Evolutionary conservation across 2,888 invertebrate species (phyloP).

Genomic region (Hermaeophaga mercurialis): DNA sequence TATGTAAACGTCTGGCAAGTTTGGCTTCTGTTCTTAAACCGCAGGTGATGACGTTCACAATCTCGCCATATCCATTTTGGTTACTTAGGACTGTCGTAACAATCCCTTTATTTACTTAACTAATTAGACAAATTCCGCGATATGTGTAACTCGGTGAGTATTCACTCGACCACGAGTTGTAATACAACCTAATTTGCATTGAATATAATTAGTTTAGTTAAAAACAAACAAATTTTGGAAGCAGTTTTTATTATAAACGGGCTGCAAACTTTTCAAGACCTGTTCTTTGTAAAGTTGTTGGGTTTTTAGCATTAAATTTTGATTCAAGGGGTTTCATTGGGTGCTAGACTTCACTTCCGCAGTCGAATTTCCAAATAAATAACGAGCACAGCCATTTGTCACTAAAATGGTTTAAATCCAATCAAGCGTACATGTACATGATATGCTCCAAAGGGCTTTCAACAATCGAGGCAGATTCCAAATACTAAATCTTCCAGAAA

Average conservation of each 20-base stretch:
- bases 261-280: too few relatives aligned
- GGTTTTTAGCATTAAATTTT: too few relatives aligned
- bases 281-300: too few relatives aligned
- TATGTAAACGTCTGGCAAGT: neutral
- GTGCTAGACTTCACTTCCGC: neutral
- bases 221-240: too few relatives aligned
- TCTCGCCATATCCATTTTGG: conserved; percentile 5
- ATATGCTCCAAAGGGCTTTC: conserved; percentile 6
- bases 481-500: conserved; percentile 22
- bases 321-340: too few relatives aligned
- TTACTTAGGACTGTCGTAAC: conserved; percentile 23
- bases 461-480: conserved; percentile 17
- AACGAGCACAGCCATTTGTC: conserved; percentile 3
- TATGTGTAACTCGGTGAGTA: conserved; percentile 6
- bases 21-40: neutral
- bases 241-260: too few relatives aligned
- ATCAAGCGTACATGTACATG: conserved; percentile 12
- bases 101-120: conserved; percentile 14
- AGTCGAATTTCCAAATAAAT: conserved; percentile 1
- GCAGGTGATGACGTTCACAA: conserved; percentile 6
- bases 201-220: neutral
- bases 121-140: conserved; percentile 18
- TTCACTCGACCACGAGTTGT: neutral
- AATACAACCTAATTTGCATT: neutral
- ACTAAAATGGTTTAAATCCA: conserved; percentile 8